A percentile compares a stretch with the other conserved stretches of the same genome.
Conservation (phyloP, 2,888 invertebrate species). For the Eremobia ochroleuca region DNA sequence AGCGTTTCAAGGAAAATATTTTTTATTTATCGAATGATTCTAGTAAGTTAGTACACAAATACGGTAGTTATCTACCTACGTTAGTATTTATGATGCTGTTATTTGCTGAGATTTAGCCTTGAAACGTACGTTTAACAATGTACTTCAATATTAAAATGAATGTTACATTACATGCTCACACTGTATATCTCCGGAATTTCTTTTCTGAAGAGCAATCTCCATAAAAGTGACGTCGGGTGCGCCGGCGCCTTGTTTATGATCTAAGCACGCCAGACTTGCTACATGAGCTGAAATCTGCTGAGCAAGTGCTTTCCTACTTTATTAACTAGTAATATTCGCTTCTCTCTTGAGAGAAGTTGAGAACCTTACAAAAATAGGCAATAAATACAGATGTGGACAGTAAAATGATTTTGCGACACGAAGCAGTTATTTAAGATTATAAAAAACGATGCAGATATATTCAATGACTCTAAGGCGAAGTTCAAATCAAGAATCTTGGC, state of each 20-base stretch:
- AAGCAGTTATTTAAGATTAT: slow-evolving; percentile 9
- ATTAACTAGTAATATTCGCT: slow-evolving; percentile 57
- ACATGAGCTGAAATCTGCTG: slow-evolving; percentile 57
- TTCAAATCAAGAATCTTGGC: no score
- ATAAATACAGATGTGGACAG: slow-evolving; percentile 9
- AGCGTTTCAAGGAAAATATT: slow-evolving; percentile 64
- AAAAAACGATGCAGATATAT: no score
- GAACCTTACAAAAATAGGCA: slow-evolving; percentile 8
- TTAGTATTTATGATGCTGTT: slow-evolving; percentile 47
- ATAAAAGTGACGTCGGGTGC: slow-evolving; percentile 70
- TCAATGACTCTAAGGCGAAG: no score
- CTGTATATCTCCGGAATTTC: slow-evolving; percentile 59
- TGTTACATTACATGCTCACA: slow-evolving; percentile 50
- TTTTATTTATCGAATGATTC: slow-evolving; percentile 35
- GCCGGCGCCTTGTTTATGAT: slow-evolving; percentile 70
- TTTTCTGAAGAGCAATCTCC: slow-evolving; percentile 70
- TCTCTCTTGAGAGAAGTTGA: slow-evolving; percentile 11
- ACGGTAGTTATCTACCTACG: slow-evolving; percentile 1
- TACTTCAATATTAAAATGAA: slow-evolving; percentile 60
- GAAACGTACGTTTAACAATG: slow-evolving; percentile 39
- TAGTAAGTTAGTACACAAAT: slow-evolving; percentile 17
- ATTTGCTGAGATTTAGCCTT: slow-evolving; percentile 27
- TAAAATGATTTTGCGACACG: slow-evolving; percentile 3
- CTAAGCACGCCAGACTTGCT: slow-evolving; percentile 55
- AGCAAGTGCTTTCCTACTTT: slow-evolving; percentile 51